These are phyloP conservation scores for Spisula solida DNA, from an alignment of 2,888 invertebrate species.

Conservation along the genomic window DNA sequence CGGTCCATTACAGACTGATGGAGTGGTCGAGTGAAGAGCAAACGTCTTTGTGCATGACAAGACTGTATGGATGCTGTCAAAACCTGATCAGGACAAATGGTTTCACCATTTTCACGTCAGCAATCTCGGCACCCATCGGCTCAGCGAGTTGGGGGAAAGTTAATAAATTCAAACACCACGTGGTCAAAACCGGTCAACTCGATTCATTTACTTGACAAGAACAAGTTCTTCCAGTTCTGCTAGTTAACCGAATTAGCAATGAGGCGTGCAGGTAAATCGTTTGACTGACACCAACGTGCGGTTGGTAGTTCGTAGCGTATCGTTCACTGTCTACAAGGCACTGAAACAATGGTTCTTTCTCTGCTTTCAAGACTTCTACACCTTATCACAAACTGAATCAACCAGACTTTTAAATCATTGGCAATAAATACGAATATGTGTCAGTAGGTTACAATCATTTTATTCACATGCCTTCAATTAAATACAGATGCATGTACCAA, in stretches of 20 bases:
- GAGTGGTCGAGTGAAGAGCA: background rate
- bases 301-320: constrained; percentile 12
- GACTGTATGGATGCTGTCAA: background rate
- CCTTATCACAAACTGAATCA: background rate
- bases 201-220: constrained; percentile 52
- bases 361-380: background rate
- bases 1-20: background rate
- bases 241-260: constrained; percentile 15
- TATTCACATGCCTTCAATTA: too few relatives aligned
- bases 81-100: background rate
- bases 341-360: background rate
- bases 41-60: background rate
- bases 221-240: constrained; percentile 32
- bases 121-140: background rate
- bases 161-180: background rate
- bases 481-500: too few relatives aligned
- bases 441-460: too few relatives aligned
- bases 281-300: constrained; percentile 14
- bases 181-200: constrained; percentile 40
- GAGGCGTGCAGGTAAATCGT: background rate
- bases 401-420: background rate
- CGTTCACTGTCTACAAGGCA: constrained; percentile 9
- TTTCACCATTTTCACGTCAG: background rate
- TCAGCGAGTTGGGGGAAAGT: too few relatives aligned
- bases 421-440: background rate